Conservation (phyloP, 2,797 vertebrate genomes). For the Arrhamphus sclerolepis region DNA sequence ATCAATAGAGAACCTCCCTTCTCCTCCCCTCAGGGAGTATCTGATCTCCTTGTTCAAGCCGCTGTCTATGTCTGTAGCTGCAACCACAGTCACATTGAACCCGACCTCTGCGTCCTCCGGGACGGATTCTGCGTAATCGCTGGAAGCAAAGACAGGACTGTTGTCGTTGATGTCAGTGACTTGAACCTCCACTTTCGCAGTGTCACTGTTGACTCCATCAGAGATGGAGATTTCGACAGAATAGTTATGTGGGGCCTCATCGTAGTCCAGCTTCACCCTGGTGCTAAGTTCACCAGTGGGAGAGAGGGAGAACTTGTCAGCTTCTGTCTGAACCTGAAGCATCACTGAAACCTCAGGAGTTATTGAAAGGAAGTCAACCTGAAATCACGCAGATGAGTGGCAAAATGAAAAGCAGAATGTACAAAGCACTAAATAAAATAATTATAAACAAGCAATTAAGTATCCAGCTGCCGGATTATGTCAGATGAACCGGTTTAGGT, state of each 20-base stretch:
- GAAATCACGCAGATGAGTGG: slow-evolving; percentile 4
- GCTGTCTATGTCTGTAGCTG: slow-evolving; percentile 73
- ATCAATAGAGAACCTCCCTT: slow-evolving; percentile 73
- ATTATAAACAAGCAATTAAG: too few relatives aligned
- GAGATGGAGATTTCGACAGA: slow-evolving; percentile 74
- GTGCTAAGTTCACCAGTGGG: slow-evolving; percentile 65
- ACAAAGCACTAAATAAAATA: too few relatives aligned
- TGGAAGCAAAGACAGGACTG: slow-evolving; percentile 68
- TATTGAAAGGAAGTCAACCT: slow-evolving; percentile 55
- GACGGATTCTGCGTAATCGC: slow-evolving; percentile 18
- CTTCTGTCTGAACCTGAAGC: slow-evolving; percentile 59
- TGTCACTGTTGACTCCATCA: slow-evolving; percentile 65
- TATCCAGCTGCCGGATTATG: too few relatives aligned
- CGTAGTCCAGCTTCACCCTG: slow-evolving; percentile 72
- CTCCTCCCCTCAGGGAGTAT: slow-evolving; percentile 74
- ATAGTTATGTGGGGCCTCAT: slow-evolving; percentile 72
- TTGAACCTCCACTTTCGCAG: slow-evolving; percentile 64
- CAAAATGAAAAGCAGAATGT: background rate
- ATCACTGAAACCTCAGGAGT: slow-evolving; percentile 6
- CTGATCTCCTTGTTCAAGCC: slow-evolving; percentile 79
- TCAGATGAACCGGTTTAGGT: too few relatives aligned
- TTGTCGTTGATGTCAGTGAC: slow-evolving; percentile 84
- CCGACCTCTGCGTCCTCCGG: slow-evolving; percentile 53
- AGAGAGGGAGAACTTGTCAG: slow-evolving; percentile 69
- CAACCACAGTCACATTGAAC: slow-evolving; percentile 24